Percentiles rank a stretch among this genome's conserved stretches.
phyloP scores from a whole-genome alignment of 2,113 vertebrate species.

The Pterophyllum scalare region DNA sequence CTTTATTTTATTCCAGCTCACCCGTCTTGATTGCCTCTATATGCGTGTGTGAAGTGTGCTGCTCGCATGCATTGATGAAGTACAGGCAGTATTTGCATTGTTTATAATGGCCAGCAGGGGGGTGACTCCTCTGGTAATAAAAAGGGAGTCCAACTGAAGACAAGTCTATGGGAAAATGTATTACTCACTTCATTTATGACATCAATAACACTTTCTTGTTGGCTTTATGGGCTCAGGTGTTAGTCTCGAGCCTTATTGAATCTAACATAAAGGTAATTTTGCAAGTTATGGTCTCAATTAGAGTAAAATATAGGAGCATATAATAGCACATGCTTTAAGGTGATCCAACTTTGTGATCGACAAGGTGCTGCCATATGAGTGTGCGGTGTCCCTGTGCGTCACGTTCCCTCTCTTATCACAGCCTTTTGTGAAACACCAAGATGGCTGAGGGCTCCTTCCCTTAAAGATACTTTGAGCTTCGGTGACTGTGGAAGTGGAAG shows the following conservation, averaged over 20 bases:
- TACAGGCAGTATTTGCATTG: neutral
- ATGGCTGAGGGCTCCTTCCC: neutral
- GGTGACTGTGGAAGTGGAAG: neutral
- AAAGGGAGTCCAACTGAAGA: neutral
- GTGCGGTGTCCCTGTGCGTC: neutral
- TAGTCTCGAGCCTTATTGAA: neutral
- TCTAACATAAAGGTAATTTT: neutral
- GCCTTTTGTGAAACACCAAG: neutral
- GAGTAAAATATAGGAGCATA: neutral
- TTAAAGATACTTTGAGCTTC: neutral
- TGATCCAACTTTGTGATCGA: neutral
- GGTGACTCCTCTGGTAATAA: slow-evolving; percentile 9
- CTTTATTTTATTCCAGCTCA: neutral
- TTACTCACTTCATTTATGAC: neutral
- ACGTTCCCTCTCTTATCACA: neutral
- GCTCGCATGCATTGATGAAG: neutral
- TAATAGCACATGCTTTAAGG: neutral
- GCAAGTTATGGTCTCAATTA: neutral
- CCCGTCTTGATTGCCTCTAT: slow-evolving; percentile 1
- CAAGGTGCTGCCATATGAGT: too few species aligned
- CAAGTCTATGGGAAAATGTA: neutral
- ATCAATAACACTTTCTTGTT: neutral
- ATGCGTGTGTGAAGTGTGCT: neutral
- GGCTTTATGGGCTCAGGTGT: neutral
- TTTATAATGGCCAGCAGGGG: neutral